phyloP scores from a whole-genome alignment of 2,888 invertebrate species.

The Plutella xylostella region DNA sequence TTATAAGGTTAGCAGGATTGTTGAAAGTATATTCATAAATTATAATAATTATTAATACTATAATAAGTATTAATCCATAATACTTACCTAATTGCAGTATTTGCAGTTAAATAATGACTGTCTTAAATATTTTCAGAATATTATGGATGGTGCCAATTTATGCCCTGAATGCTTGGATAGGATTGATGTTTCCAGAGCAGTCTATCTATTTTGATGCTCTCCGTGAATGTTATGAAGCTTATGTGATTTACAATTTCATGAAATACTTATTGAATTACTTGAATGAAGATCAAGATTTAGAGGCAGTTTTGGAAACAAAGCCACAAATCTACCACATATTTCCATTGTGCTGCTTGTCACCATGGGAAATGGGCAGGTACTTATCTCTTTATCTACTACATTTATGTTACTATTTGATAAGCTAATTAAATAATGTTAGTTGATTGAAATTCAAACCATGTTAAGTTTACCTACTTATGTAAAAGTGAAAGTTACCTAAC shows the following conservation, averaged over 20 bases:
- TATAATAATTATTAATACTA: neutral
- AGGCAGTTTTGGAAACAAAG: constrained; percentile 82
- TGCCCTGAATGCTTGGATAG: constrained; percentile 94
- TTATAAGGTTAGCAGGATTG: constrained; percentile 77
- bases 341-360: constrained; percentile 90
- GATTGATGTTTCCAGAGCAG: constrained; percentile 85
- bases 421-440: neutral
- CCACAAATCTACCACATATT: constrained; percentile 91
- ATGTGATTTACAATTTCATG: constrained; percentile 98
- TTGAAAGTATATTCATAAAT: neutral
- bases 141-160: constrained; percentile 99
- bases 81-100: constrained; percentile 1
- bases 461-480: too few relatives aligned
- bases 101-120: constrained; percentile 10
- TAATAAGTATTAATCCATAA: neutral
- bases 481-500: too few relatives aligned
- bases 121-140: constrained; percentile 71
- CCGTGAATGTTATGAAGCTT: constrained; percentile 97
- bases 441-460: too few relatives aligned
- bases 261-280: constrained; percentile 92
- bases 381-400: neutral
- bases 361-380: constrained; percentile 93
- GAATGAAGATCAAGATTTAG: constrained; percentile 87
- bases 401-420: neutral
- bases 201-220: constrained; percentile 94